Evolutionary conservation across 2,888 invertebrate species (phyloP).

Genomic region (Shargacucullia verbasci): DNA sequence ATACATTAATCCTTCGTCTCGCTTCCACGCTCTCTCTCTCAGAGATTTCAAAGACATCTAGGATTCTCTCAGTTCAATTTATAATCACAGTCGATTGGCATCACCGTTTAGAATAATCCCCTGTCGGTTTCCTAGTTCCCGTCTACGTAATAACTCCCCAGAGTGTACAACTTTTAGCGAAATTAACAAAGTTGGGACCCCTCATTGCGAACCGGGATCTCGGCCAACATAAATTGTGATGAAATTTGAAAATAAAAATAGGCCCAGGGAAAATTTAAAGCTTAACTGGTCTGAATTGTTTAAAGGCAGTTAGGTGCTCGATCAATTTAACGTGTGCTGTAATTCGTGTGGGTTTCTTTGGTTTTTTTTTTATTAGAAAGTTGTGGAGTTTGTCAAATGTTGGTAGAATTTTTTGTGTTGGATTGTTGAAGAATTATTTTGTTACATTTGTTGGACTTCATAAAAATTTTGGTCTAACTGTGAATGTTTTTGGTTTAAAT

Average conservation of each 20-base stretch:
- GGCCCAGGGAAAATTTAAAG: slow-evolving; percentile 63
- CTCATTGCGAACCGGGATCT: slow-evolving; percentile 70
- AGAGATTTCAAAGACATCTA: slow-evolving; percentile 30
- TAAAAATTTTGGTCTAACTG: neutral
- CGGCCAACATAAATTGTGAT: slow-evolving; percentile 80
- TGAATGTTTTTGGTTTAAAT: no score
- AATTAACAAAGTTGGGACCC: slow-evolving; percentile 85
- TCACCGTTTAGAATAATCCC: slow-evolving; percentile 59
- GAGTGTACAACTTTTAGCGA: slow-evolving; percentile 80
- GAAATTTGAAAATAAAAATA: slow-evolving; percentile 84
- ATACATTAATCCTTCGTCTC: slow-evolving; percentile 8
- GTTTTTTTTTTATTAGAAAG: slow-evolving; percentile 10
- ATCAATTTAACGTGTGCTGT: slow-evolving; percentile 40
- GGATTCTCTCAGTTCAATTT: slow-evolving; percentile 43
- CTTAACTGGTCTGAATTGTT: slow-evolving; percentile 62
- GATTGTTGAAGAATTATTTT: neutral
- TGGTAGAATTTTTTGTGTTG: neutral
- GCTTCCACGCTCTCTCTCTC: slow-evolving; percentile 9
- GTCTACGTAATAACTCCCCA: slow-evolving; percentile 78
- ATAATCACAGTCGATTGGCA: slow-evolving; percentile 57
- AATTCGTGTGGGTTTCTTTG: slow-evolving; percentile 29
- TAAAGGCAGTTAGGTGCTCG: slow-evolving; percentile 49
- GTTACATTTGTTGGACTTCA: neutral
- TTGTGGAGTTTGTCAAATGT: slow-evolving; percentile 14
- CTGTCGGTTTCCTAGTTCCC: slow-evolving; percentile 56